A percentile compares a stretch with the other conserved stretches of the same genome.
Conservation (phyloP, 2,888 invertebrate species). For the Lasioglossum leucozonium region DNA sequence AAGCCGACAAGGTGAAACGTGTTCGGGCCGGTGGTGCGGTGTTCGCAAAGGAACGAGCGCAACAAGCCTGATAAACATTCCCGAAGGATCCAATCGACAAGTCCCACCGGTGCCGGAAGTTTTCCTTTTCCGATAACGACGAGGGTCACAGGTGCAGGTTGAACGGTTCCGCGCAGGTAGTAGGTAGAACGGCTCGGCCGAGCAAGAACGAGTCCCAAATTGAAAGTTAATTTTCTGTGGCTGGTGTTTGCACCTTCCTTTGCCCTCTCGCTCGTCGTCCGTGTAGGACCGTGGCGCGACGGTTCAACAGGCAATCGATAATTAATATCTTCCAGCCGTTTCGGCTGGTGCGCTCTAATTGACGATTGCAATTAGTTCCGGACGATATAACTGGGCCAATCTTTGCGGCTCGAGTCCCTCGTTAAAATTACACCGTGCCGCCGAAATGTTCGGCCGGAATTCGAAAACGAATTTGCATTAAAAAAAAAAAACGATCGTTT, state of each 20-base stretch:
- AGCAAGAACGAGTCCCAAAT: slow-evolving; percentile 63
- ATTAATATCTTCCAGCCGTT: slow-evolving; percentile 82
- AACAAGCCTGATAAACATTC: slow-evolving; percentile 59
- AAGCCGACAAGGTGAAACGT: slow-evolving; percentile 35
- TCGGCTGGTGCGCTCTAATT: slow-evolving; percentile 80
- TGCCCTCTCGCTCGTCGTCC: slow-evolving; percentile 31
- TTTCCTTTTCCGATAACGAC: slow-evolving; percentile 65
- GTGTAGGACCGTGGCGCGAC: slow-evolving; percentile 37
- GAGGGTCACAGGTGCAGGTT: slow-evolving; percentile 67
- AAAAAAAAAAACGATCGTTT: background rate
- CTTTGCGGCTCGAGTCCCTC: slow-evolving; percentile 43
- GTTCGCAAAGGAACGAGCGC: slow-evolving; percentile 35
- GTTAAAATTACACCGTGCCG: slow-evolving; percentile 51
- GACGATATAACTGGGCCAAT: slow-evolving; percentile 75
- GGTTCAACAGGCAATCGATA: slow-evolving; percentile 77
- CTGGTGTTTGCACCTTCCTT: slow-evolving; percentile 52
- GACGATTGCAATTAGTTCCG: slow-evolving; percentile 83
- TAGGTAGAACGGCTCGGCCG: slow-evolving; percentile 31
- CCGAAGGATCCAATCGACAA: slow-evolving; percentile 47
- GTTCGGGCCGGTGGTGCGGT: no score
- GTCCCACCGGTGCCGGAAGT: slow-evolving; percentile 58
- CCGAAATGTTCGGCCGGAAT: slow-evolving; percentile 27
- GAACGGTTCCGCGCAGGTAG: slow-evolving; percentile 51
- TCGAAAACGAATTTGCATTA: background rate
- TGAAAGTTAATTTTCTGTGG: slow-evolving; percentile 72